A percentile compares a stretch with the other conserved stretches of the same genome.
Evolutionary conservation across 1,140 invertebrate genomes (phyloP).

Genomic region (Asobara japonica): DNA sequence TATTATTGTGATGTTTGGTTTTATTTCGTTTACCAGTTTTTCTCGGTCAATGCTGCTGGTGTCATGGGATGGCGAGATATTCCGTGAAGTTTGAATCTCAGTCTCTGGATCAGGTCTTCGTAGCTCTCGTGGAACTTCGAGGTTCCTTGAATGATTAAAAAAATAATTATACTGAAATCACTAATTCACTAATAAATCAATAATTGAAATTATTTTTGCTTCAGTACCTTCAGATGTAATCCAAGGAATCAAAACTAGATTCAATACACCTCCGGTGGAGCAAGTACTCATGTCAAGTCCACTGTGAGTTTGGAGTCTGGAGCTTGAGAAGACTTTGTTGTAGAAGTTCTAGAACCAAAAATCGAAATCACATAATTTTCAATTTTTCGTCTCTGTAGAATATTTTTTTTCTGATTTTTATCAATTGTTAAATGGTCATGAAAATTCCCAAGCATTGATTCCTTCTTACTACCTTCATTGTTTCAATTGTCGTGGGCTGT

Average conservation of each 20-base stretch:
- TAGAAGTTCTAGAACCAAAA: slow-evolving; percentile 67
- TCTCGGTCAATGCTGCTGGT: slow-evolving; percentile 74
- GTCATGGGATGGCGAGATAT: slow-evolving; percentile 74
- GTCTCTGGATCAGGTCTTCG: slow-evolving; percentile 71
- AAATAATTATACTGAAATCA: slow-evolving; percentile 31
- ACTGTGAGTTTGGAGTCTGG: slow-evolving; percentile 76
- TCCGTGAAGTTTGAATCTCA: slow-evolving; percentile 77
- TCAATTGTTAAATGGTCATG: not conserved
- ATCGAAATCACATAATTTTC: no score
- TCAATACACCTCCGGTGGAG: slow-evolving; percentile 71
- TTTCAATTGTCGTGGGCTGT: slow-evolving; percentile 70
- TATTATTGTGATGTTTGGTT: slow-evolving; percentile 3
- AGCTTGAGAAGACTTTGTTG: slow-evolving; percentile 74
- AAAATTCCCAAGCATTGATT: not conserved
- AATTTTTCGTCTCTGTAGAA: not conserved
- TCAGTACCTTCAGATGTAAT: slow-evolving; percentile 70
- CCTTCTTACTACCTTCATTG: slow-evolving; percentile 71
- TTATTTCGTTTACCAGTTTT: slow-evolving; percentile 70
- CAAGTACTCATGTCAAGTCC: slow-evolving; percentile 72
- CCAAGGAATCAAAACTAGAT: slow-evolving; percentile 78
- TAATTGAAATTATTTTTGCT: not conserved
- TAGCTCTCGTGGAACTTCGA: slow-evolving; percentile 76
- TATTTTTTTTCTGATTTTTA: not conserved
- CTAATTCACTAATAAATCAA: not conserved
- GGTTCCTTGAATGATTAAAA: slow-evolving; percentile 59